phyloP scores from a whole-genome alignment of 2,888 invertebrate species.

The Lycaena phlaeas region DNA sequence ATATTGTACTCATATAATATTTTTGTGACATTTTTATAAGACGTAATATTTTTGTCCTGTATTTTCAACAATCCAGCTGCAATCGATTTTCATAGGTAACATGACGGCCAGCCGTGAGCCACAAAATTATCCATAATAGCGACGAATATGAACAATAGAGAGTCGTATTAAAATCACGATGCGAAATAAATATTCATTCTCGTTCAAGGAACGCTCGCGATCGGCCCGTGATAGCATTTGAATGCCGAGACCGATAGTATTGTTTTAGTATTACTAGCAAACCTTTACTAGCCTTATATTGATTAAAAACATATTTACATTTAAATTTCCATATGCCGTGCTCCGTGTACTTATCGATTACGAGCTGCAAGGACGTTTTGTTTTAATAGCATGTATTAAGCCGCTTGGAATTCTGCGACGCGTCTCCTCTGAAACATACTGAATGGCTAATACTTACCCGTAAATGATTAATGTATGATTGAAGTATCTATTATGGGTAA shows the following conservation, averaged over 20 bases:
- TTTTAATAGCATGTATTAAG: conserved; percentile 21
- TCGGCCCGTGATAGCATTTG: conserved; percentile 56
- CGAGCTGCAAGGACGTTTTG: conserved; percentile 29
- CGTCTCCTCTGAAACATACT: conserved; percentile 12
- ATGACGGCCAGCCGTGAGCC: conserved; percentile 10
- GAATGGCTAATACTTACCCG: conserved; percentile 17
- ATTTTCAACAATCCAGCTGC: no score
- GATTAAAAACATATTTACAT: conserved; percentile 65
- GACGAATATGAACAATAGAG: conserved; percentile 55
- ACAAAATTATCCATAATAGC: conserved; percentile 24
- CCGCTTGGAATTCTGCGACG: conserved; percentile 17
- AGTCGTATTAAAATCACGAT: conserved; percentile 35
- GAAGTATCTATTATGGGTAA: conserved; percentile 13
- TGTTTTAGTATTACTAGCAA: conserved; percentile 42
- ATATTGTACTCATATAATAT: no score
- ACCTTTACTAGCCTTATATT: conserved; percentile 42
- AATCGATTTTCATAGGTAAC: conserved; percentile 1
- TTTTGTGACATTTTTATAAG: no score
- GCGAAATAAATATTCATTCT: conserved; percentile 64
- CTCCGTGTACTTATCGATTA: conserved; percentile 60
- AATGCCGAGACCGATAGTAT: conserved; percentile 56
- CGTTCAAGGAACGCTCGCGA: conserved; percentile 44
- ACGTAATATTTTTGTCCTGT: no score
- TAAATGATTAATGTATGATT: conserved; percentile 21
- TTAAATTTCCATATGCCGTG: conserved; percentile 64